Percentiles rank a stretch among this genome's conserved stretches.
phyloP scores from a whole-genome alignment of 2,113 vertebrate species.

The Tachysurus fulvidraco region DNA sequence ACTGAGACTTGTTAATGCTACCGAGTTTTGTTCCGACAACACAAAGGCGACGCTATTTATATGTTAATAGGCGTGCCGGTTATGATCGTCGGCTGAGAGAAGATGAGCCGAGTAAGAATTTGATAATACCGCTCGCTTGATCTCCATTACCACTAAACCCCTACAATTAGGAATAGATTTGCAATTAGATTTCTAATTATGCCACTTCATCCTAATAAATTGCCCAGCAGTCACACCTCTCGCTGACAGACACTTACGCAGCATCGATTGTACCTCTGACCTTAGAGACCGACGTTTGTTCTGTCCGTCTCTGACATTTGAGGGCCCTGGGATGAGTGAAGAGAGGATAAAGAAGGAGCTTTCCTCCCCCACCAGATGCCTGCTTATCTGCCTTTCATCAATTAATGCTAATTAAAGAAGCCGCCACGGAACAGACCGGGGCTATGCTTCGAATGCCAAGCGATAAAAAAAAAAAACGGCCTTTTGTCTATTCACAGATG shows the following conservation, averaged over 20 bases:
- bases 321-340: background rate
- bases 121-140: constrained; percentile 23
- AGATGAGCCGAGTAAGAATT: background rate
- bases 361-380: constrained; percentile 44
- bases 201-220: constrained; percentile 1
- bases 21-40: background rate
- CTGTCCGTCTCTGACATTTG: constrained; percentile 6
- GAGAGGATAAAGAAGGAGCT: constrained; percentile 34
- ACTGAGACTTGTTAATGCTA: constrained; percentile 16
- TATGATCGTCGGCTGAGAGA: background rate
- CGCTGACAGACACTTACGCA: background rate
- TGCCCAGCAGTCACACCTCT: background rate
- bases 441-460: constrained; percentile 42
- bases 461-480: constrained; percentile 28
- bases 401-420: constrained; percentile 57
- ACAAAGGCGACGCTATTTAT: constrained; percentile 3
- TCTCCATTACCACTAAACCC: constrained; percentile 14
- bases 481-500: constrained; percentile 45
- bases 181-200: constrained; percentile 28
- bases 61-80: constrained; percentile 9
- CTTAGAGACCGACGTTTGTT: background rate
- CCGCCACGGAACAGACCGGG: constrained; percentile 16
- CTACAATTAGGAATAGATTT: constrained; percentile 24
- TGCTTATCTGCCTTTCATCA: constrained; percentile 54
- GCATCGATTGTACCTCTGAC: background rate